Base-by-base conservation (phyloP, 2,797 vertebrate species). In the Myoxocephalus aenaeus region DNA sequence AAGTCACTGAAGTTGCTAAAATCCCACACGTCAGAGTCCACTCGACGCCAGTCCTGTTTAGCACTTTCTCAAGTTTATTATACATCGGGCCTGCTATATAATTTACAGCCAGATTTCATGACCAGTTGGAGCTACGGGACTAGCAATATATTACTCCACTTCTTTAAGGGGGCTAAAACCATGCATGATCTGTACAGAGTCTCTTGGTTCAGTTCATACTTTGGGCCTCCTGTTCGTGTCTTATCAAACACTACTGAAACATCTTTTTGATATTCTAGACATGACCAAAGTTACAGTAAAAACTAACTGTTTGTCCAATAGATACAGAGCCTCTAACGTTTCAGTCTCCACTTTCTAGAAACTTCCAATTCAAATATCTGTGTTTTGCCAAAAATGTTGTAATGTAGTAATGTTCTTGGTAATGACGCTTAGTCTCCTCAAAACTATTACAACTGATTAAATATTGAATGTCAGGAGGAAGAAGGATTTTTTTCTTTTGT, bases 151-250 rank as follows among this genome's bases (percentile, higher is more conserved):
- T 62, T 48, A 56, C 61, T 65, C 34, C 66, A 61, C 68, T 57
- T 66, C 59, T 68, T n/a, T 12, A 64, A 67, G 15, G 46, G 66
- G 13, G 51, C 66, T 58, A 82, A 68, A 90, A 85, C 76, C 89
- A 91, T 91, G 89, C 85, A 88, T 59, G 50, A 73, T 77, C 73
- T 92, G 82, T 90, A 90, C 76, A 89, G 22, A 82, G 86, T 86
- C 77, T 62, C 20, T 61, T 25, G 22, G 68, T 68, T 72, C 17
- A 2, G 40, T 77, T 62, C 65, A 65, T 46, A 59, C 22, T 61
- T 57, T 1, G 5, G 17, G 58, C 62, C 69, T 46, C 58, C 58
- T 51, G n/a, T 54, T 32, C 51, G 48, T 32, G 18, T 75, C 1
- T 18, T 32, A 34, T 72, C 18, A 44, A 75, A 84, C 69, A 56